Evolutionary conservation across 2,797 vertebrate species (phyloP).

Genomic region (Paedocypris micromegethes): DNA sequence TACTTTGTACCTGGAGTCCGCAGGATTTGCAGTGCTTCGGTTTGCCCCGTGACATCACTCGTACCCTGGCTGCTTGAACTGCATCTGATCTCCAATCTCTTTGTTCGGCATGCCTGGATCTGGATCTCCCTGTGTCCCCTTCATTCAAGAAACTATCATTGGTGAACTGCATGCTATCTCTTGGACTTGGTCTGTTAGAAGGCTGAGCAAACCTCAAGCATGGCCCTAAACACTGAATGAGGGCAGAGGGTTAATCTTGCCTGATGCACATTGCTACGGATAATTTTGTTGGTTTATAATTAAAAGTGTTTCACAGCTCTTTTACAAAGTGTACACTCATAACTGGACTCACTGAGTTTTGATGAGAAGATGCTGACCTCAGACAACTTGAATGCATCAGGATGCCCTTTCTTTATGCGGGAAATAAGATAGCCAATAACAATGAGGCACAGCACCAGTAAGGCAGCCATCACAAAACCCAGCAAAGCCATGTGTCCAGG

Average conservation of each 20-base stretch:
- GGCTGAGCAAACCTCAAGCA: slow-evolving; percentile 56
- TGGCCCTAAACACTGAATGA: slow-evolving; percentile 64
- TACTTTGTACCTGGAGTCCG: slow-evolving; percentile 53
- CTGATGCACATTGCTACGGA: slow-evolving; percentile 20
- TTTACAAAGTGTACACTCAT: slow-evolving; percentile 44
- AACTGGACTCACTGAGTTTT: slow-evolving; percentile 54
- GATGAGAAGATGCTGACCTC: slow-evolving; percentile 61
- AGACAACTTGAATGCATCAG: slow-evolving; percentile 60
- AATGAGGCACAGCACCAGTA: slow-evolving; percentile 75
- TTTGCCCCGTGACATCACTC: slow-evolving; percentile 58
- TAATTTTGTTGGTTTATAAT: slow-evolving; percentile 7
- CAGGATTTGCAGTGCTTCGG: slow-evolving; percentile 63
- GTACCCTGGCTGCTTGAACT: slow-evolving; percentile 51
- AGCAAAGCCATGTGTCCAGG: slow-evolving; percentile 78
- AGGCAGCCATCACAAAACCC: slow-evolving; percentile 75
- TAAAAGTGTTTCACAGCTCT: slow-evolving; percentile 4
- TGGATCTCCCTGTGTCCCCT: slow-evolving; percentile 52
- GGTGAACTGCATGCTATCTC: slow-evolving; percentile 69
- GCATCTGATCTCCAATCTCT: slow-evolving; percentile 53
- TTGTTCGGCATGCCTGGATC: slow-evolving; percentile 49
- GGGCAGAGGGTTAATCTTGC: slow-evolving; percentile 38
- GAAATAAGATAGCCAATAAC: slow-evolving; percentile 73
- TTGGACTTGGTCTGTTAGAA: slow-evolving; percentile 53
- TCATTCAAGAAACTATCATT: slow-evolving; percentile 69
- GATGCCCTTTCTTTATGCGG: slow-evolving; percentile 63